Percentiles rank a stretch among this genome's conserved stretches.
phyloP scores from a whole-genome alignment of 2,888 invertebrate genomes.

The Yponomeuta sedellus region DNA sequence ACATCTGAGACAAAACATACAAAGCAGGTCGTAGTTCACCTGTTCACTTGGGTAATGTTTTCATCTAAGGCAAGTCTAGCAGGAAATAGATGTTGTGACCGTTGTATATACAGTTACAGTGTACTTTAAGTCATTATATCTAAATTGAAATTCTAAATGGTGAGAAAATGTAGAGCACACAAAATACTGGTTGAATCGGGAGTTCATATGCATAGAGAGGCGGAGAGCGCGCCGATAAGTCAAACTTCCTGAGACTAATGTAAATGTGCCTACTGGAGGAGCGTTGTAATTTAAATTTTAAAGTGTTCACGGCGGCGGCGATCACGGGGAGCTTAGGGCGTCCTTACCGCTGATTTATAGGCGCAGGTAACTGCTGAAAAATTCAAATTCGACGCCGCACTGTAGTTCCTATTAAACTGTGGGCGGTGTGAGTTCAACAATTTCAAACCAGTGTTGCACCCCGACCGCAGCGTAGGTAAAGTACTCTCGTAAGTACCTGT shows the following conservation, averaged over 20 bases:
- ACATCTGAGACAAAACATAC: not conserved
- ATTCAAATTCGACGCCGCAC: conserved; percentile 60
- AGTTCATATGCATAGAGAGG: conserved; percentile 7
- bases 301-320: conserved; percentile 53
- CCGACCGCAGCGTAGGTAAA: not conserved
- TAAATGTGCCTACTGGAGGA: conserved; percentile 13
- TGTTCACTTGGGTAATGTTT: not conserved
- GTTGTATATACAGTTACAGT: not conserved
- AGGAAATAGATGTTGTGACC: not conserved
- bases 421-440: conserved; percentile 22
- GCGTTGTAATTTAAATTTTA: conserved; percentile 66
- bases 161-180: not conserved
- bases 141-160: not conserved
- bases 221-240: not conserved
- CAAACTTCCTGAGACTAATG: conserved; percentile 10
- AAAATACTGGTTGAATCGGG: not conserved
- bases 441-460: conserved; percentile 15
- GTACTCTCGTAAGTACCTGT: not conserved
- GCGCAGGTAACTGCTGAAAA: conserved; percentile 71
- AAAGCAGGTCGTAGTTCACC: not conserved
- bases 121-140: not conserved
- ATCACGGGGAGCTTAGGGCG: conserved; percentile 64
- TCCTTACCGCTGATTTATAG: conserved; percentile 71
- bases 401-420: conserved; percentile 43
- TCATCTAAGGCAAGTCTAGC: not conserved